A percentile compares a stretch with the other conserved stretches of the same genome.
phyloP scores from a whole-genome alignment of 2,797 vertebrate genomes.

The Orientallactaga sibirica region DNA sequence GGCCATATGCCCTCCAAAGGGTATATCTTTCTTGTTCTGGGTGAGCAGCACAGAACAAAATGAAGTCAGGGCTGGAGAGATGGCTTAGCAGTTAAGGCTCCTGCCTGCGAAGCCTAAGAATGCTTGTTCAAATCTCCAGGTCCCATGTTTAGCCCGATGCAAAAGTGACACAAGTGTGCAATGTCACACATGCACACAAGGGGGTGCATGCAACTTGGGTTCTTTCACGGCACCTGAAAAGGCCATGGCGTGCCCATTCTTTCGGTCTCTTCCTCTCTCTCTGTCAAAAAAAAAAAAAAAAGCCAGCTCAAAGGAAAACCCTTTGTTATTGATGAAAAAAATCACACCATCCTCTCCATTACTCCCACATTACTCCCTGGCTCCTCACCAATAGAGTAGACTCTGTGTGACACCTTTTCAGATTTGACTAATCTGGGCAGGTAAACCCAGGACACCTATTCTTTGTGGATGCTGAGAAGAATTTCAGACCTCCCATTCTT shows the following conservation, averaged over 20 bases:
- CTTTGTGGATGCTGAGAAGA: not conserved
- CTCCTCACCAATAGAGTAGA: not conserved
- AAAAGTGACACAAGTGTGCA: too few species aligned
- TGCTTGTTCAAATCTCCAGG: too few species aligned
- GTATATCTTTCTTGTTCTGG: not conserved
- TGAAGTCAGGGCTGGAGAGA: not conserved
- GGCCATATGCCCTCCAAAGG: not conserved
- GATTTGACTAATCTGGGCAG: not conserved
- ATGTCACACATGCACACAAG: too few species aligned
- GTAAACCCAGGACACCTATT: not conserved
- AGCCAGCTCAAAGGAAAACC: not conserved
- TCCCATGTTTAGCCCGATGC: too few species aligned
- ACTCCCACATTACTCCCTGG: not conserved
- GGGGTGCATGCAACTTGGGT: too few species aligned
- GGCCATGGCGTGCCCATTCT: too few species aligned
- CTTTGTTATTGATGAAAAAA: slow-evolving; percentile 3
- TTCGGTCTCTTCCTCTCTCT: too few species aligned
- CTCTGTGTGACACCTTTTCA: not conserved
- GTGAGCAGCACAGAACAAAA: not conserved
- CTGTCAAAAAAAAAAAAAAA: not conserved
- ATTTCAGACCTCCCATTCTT: not conserved
- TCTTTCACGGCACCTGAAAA: too few species aligned
- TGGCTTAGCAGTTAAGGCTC: too few species aligned
- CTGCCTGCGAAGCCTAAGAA: too few species aligned
- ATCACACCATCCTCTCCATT: not conserved